Base-by-base conservation (phyloP, 2,113 vertebrate genomes). In the Onychorhynchus coronatus region DNA sequence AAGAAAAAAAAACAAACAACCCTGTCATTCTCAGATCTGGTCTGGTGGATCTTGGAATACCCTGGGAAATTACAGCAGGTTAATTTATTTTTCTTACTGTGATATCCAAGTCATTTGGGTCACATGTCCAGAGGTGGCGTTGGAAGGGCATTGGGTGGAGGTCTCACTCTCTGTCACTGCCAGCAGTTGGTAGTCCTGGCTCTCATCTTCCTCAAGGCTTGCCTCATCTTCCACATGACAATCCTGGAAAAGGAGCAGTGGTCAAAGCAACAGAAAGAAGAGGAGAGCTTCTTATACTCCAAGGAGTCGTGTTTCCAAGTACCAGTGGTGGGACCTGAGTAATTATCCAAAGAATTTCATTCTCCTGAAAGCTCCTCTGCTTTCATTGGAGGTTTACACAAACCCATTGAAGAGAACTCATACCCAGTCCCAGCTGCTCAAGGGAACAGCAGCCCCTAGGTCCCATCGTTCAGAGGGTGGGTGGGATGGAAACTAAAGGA, bases 81-180 rank as follows among this genome's bases (percentile, higher is more conserved):
- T 49, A 24, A 24, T 49, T 49, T 49, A 23, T 49, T 22, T 44
- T 44, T 49, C 63, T 98, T 94, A 99, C 99, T 46, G 96, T 98
- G 82, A 99, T 98, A 16, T 96, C 87, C 52, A 89, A 87, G 89
- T 99, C 98, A 6, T 98, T 67, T 15, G 94, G 63, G 76, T 99
- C 98, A 24, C 98, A 98, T 1, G 97, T 95, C 49, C 88, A 73
- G 65, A 98, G 97, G 30, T 97, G 37, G 63, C 94, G 82, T 83
- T 94, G 89, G 84, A 99, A 98, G 22, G 91, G 96, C 97, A 98
- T 96, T 21, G 87, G 13, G 98, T 99, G 44, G 98, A 97, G 35
- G 96, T 93, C 0, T 97, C 78, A 3, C 91, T 97, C 96, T 98
- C 98, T 2, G 1, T 96, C 22, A 22, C 33, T 58, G 33, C 21